Conservation (phyloP, 2,797 vertebrate species). For the Aulostomus chinensis region DNA sequence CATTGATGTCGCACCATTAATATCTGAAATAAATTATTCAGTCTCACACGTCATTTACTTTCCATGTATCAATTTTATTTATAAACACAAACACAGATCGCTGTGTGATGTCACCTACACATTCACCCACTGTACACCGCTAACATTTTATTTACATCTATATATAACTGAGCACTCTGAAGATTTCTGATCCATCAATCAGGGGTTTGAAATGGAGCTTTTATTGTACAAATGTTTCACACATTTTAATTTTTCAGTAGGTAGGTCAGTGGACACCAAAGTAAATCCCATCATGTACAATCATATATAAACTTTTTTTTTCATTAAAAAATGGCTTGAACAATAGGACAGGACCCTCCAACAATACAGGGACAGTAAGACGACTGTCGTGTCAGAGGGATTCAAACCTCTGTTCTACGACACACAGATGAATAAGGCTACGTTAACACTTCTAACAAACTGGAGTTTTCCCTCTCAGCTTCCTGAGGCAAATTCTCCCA, state of each 20-base stretch:
- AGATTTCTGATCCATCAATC: conserved; percentile 17
- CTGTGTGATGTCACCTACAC: conserved; percentile 41
- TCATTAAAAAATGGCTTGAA: neutral
- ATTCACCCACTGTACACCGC: conserved; percentile 51
- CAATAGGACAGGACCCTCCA: conserved; percentile 11
- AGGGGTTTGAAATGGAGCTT: conserved; percentile 39
- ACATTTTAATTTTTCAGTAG: no score
- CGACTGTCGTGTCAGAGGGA: no score
- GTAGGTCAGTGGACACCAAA: conserved; percentile 7
- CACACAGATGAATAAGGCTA: conserved; percentile 54
- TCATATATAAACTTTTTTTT: conserved; percentile 25
- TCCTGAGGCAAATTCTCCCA: conserved; percentile 18
- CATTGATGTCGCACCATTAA: no score
- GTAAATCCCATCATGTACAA: conserved; percentile 23
- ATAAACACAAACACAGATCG: conserved; percentile 42
- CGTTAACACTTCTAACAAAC: conserved; percentile 25
- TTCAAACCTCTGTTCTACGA: conserved; percentile 54
- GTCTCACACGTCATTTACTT: neutral
- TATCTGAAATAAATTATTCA: neutral
- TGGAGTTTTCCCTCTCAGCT: conserved; percentile 19
- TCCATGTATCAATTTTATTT: conserved; percentile 61
- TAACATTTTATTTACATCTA: conserved; percentile 34
- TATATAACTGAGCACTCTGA: conserved; percentile 5
- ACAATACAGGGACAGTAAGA: no score
- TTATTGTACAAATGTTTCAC: conserved; percentile 51